A percentile compares a stretch with the other conserved stretches of the same genome.
These are phyloP conservation scores for Apogon hyalosoma DNA, from an alignment of 2,797 vertebrate species.

Conservation along the genomic window DNA sequence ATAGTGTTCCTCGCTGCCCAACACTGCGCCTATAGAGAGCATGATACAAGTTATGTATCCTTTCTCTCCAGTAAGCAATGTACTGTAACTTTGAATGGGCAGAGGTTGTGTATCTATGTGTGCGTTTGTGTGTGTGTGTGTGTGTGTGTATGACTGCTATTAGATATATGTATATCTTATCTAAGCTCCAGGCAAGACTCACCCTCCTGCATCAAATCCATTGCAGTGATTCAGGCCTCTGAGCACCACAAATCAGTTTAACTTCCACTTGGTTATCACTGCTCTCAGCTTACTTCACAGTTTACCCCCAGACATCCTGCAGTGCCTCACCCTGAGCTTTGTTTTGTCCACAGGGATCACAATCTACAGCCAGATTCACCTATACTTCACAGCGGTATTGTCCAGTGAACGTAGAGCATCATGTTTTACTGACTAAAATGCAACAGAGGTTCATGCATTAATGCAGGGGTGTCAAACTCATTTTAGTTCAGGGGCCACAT, in stretches of 20 bases:
- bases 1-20: slow-evolving; percentile 21
- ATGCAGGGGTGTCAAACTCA: too few relatives aligned
- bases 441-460: too few relatives aligned
- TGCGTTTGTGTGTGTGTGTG: slow-evolving; percentile 12
- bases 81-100: slow-evolving; percentile 34
- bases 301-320: slow-evolving; percentile 7
- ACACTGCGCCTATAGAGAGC: slow-evolving; percentile 31
- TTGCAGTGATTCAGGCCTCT: slow-evolving; percentile 45
- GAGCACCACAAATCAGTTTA: slow-evolving; percentile 63
- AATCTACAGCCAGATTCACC: not conserved
- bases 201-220: slow-evolving; percentile 44
- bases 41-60: slow-evolving; percentile 30
- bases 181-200: slow-evolving; percentile 45
- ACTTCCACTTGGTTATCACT: slow-evolving; percentile 47
- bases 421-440: too few relatives aligned
- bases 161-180: slow-evolving; percentile 40
- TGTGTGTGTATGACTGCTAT: slow-evolving; percentile 34
- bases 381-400: too few relatives aligned
- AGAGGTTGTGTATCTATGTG: slow-evolving; percentile 9
- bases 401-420: too few relatives aligned
- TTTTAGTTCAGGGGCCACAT: too few relatives aligned
- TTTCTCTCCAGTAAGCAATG: slow-evolving; percentile 26
- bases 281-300: slow-evolving; percentile 11
- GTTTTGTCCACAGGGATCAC: slow-evolving; percentile 13
- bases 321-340: not conserved